Conservation (phyloP, 2,797 vertebrate species). For the Pseudochaenichthys georgianus region DNA sequence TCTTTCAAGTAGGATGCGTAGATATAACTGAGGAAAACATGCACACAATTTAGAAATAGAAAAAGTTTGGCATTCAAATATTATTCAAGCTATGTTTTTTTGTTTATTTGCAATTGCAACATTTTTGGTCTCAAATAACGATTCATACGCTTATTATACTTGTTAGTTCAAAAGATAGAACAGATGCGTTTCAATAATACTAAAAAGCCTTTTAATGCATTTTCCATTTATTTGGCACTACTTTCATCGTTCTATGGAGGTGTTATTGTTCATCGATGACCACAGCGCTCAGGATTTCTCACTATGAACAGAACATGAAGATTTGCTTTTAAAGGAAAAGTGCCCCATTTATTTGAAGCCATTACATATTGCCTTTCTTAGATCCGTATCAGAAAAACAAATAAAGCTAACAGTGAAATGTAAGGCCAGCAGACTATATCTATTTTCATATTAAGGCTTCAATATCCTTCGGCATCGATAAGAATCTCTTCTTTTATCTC, state of each 20-base stretch:
- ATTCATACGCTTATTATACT: neutral
- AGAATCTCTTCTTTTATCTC: conserved; percentile 75
- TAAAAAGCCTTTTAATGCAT: neutral
- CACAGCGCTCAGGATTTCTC: neutral
- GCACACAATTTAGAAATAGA: conserved; percentile 1
- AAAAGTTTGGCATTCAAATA: conserved; percentile 11
- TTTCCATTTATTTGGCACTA: conserved; percentile 4
- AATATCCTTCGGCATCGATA: conserved; percentile 84
- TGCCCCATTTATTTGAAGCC: conserved; percentile 69
- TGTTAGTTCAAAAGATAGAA: neutral
- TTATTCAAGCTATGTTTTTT: conserved; percentile 14
- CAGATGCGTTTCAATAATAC: neutral
- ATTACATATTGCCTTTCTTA: conserved; percentile 79
- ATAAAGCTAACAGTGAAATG: conserved; percentile 80
- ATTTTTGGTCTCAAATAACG: neutral
- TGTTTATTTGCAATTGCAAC: neutral
- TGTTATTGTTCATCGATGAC: conserved; percentile 15
- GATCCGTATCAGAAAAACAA: conserved; percentile 82
- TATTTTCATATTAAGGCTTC: conserved; percentile 84
- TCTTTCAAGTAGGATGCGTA: neutral
- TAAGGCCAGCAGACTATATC: conserved; percentile 75
- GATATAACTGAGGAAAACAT: conserved; percentile 2
- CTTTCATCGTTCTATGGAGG: neutral
- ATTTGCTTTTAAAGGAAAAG: conserved; percentile 64
- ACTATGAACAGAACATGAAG: conserved; percentile 26